These are phyloP conservation scores for Collichthys lucidus DNA, from an alignment of 2,113 vertebrate genomes.

Conservation along the genomic window DNA sequence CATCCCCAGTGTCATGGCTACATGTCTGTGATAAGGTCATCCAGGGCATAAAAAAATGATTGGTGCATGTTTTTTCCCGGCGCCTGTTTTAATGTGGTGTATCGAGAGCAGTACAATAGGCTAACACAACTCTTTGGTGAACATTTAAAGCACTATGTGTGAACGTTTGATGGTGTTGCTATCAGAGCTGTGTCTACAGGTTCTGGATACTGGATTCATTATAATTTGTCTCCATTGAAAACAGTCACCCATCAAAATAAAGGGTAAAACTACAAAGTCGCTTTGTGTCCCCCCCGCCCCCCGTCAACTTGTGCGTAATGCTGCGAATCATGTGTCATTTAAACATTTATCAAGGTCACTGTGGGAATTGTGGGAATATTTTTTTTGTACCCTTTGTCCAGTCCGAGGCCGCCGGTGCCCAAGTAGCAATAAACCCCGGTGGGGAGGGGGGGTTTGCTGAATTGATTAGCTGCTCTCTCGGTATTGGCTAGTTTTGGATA, in stretches of 20 bases:
- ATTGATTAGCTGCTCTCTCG: slow-evolving; percentile 74
- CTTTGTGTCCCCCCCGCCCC: background rate
- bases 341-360: slow-evolving; percentile 52
- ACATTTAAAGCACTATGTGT: slow-evolving; percentile 64
- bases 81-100: slow-evolving; percentile 32
- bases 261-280: slow-evolving; percentile 19
- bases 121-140: slow-evolving; percentile 5
- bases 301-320: background rate
- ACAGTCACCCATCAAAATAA: slow-evolving; percentile 61
- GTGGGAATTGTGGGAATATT: slow-evolving; percentile 68
- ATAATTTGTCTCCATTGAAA: slow-evolving; percentile 28
- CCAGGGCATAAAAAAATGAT: background rate
- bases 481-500: slow-evolving; percentile 74
- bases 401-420: slow-evolving; percentile 39
- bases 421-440: slow-evolving; percentile 64
- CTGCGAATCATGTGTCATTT: background rate
- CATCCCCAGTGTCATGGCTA: slow-evolving; percentile 36
- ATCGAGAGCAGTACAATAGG: slow-evolving; percentile 26
- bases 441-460: slow-evolving; percentile 48
- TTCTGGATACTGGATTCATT: slow-evolving; percentile 29
- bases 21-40: background rate
- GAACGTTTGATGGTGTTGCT: slow-evolving; percentile 31
- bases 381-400: slow-evolving; percentile 65
- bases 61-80: slow-evolving; percentile 49
- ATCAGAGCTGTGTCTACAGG: slow-evolving; percentile 21